phyloP scores from a whole-genome alignment of 2,797 vertebrate genomes.

The Cuculus canorus region DNA sequence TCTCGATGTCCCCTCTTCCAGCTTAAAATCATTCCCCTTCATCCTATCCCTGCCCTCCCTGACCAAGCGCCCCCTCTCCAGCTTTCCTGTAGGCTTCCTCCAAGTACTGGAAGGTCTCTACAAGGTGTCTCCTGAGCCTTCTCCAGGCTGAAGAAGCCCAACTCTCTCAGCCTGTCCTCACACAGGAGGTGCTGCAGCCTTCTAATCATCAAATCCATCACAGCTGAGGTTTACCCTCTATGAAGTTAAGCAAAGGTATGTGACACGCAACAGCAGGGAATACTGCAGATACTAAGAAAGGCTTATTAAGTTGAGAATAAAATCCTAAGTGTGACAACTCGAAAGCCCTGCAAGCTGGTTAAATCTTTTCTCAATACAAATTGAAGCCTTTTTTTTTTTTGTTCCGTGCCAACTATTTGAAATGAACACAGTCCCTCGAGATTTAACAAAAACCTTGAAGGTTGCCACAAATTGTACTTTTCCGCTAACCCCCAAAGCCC shows the following conservation, averaged over 20 bases:
- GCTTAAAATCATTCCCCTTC: too few relatives aligned
- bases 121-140: too few relatives aligned
- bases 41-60: too few relatives aligned
- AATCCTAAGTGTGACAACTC: neutral
- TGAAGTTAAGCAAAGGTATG: neutral
- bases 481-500: neutral
- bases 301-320: slow-evolving; percentile 28
- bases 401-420: neutral
- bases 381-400: neutral
- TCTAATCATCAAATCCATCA: neutral
- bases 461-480: neutral
- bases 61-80: too few relatives aligned
- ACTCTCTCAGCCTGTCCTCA: too few relatives aligned
- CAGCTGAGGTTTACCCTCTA: neutral
- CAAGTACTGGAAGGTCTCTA: too few relatives aligned
- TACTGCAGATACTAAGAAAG: neutral
- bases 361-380: slow-evolving; percentile 6
- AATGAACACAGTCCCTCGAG: neutral
- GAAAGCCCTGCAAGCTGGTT: neutral
- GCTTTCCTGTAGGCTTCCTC: too few relatives aligned
- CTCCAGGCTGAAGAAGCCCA: too few relatives aligned
- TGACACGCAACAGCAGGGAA: neutral
- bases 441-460: neutral
- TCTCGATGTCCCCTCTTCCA: too few relatives aligned
- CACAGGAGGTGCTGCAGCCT: too few relatives aligned